Conservation (phyloP, 2,797 vertebrate species). For the Ataeniobius toweri region DNA sequence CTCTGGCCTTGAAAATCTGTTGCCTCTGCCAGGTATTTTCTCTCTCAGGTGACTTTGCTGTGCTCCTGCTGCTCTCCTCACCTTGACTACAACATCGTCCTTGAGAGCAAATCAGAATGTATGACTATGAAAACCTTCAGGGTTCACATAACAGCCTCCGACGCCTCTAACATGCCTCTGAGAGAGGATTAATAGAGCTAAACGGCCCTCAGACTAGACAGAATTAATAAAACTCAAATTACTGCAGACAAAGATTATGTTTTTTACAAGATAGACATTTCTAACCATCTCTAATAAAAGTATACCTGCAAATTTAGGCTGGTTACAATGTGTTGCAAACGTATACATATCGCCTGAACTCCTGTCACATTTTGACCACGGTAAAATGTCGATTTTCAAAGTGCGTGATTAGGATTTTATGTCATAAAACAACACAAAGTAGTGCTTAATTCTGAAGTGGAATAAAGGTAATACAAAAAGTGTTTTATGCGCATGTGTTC, state of each 20-base stretch:
- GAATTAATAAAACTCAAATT: not conserved
- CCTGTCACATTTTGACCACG: not conserved
- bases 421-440: not conserved
- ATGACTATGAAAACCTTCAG: conserved; percentile 32
- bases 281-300: not conserved
- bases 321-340: not conserved
- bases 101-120: conserved; percentile 31
- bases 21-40: conserved; percentile 44
- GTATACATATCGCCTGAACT: not conserved
- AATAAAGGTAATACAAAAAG: too few species aligned
- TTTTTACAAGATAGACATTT: too few species aligned
- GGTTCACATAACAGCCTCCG: conserved; percentile 26
- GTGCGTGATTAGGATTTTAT: not conserved
- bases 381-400: not conserved
- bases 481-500: too few species aligned
- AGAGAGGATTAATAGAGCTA: not conserved
- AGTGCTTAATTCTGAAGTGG: too few species aligned
- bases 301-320: not conserved
- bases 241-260: not conserved
- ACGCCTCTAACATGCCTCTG: conserved; percentile 7
- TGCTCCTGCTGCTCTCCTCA: conserved; percentile 22
- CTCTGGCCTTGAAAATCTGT: conserved; percentile 48
- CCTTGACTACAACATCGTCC: conserved; percentile 20
- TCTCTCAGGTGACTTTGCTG: conserved; percentile 31
- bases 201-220: not conserved